Evolutionary conservation across 2,113 vertebrate species (phyloP), one percentile per base, ranked within the genome.

Genomic region (Apus apus): DNA sequence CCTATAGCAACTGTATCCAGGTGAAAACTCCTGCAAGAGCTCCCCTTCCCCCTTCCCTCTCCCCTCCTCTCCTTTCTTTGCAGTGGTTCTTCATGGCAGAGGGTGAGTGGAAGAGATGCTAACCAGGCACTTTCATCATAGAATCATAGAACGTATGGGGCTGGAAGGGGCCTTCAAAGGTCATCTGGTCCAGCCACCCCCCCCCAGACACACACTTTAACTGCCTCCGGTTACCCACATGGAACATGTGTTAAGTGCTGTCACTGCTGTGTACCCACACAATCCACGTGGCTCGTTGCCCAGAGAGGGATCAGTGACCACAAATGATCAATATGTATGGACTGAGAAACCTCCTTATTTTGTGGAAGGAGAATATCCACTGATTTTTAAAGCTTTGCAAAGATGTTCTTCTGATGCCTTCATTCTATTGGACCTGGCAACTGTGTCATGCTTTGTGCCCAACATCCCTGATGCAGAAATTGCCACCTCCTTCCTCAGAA

Each of bases 1-100:
- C 96, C 97, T 96, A 97, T 96, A 94, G 97, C 96, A 98, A 98
- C 97, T 57, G 96, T 97, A 94, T 96, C 96, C 82, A 97, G 90
- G 95, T 91, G 82, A 97, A 97, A 95, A 90, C 77, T 97, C 90
- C 95, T 61, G 60, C 85, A 72, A 81, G 50, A 85, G 65, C 68
- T 94, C 57, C 85, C 93, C 78, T 79, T 91, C 85, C 65, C 93
- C 96, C 92, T 89, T 90, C 38, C 38, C 26, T 17, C 93, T 77
- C 29, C 75, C 40, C 74, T 45, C 51, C 16, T 82, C 82, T 75
- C 60, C 83, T 71, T 80, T 54, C 87, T 95, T 92, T 89, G 74
- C 71, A 88, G 64, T 64, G 50, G 25, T 76, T 96, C 94, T 92
- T 83, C 38, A 0, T 89, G 88, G 66, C 91, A 87, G 65, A 56